Conservation (phyloP, 2,113 vertebrate species). For the Corythaixoides concolor region DNA sequence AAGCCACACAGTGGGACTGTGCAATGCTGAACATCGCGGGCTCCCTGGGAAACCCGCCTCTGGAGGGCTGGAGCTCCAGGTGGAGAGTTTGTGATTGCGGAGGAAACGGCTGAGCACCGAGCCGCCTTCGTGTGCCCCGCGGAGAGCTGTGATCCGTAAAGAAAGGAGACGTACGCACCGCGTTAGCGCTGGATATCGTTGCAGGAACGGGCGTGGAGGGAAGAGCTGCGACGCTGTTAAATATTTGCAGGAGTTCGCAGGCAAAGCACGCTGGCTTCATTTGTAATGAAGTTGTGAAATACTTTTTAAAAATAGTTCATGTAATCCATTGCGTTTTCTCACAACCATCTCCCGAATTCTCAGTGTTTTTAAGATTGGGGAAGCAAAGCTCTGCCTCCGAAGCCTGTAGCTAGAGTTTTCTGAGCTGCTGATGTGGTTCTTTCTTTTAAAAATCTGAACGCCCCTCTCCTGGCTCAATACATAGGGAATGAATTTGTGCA, state of each 20-base stretch:
- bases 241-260: background rate
- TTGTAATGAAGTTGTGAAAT: background rate
- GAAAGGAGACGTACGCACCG: accelerated
- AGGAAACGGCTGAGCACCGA: background rate
- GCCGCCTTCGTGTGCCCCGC: background rate
- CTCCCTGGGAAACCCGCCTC: background rate
- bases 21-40: accelerated
- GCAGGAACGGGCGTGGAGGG: background rate
- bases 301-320: background rate
- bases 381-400: background rate
- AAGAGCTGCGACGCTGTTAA: background rate
- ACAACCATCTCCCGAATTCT: background rate
- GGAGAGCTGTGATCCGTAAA: background rate
- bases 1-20: background rate
- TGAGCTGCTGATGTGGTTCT: background rate
- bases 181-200: background rate
- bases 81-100: background rate
- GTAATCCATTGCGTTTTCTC: background rate
- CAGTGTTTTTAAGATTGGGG: background rate
- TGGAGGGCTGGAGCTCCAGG: background rate
- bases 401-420: background rate
- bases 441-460: background rate
- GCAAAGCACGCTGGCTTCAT: background rate
- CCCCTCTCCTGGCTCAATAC: background rate
- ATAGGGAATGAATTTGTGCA: background rate